These are phyloP conservation scores for Omphaloscelis lunosa DNA, from an alignment of 2,888 invertebrate genomes.

Conservation along the genomic window DNA sequence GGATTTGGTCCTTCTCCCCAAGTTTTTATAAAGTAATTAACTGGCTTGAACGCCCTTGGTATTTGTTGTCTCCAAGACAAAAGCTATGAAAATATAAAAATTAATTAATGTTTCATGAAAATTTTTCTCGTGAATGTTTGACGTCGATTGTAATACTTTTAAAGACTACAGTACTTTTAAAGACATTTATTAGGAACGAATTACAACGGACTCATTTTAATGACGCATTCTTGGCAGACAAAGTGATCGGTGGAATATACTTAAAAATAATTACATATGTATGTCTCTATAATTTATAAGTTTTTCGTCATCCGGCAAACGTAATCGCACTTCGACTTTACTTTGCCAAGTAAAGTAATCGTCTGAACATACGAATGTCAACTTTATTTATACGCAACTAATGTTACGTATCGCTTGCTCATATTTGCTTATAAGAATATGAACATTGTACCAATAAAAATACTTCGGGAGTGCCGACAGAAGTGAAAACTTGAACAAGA, in stretches of 20 bases:
- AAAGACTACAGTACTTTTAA: neutral
- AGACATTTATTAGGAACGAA: neutral
- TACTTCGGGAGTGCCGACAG: too few species aligned
- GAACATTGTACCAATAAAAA: too few species aligned
- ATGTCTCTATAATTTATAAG: neutral
- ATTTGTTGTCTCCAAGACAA: constrained; percentile 10
- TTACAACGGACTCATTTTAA: neutral
- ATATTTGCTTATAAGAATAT: too few species aligned
- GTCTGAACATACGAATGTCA: neutral
- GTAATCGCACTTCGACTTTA: neutral
- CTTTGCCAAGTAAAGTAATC: neutral
- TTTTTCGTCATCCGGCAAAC: neutral
- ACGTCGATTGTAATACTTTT: neutral
- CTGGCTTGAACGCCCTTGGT: constrained; percentile 15
- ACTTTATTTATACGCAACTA: neutral
- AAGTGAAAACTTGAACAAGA: too few species aligned
- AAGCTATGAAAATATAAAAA: neutral
- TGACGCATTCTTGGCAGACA: neutral
- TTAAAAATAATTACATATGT: neutral
- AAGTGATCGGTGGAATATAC: neutral
- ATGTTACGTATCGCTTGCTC: too few species aligned
- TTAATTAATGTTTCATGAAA: constrained; percentile 23
- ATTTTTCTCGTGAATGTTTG: neutral
- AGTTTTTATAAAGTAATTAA: constrained; percentile 4
- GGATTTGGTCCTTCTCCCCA: neutral